A percentile compares a stretch with the other conserved stretches of the same genome.
Conservation (phyloP, 2,888 invertebrate species). For the Hirudinaria manillensis region DNA sequence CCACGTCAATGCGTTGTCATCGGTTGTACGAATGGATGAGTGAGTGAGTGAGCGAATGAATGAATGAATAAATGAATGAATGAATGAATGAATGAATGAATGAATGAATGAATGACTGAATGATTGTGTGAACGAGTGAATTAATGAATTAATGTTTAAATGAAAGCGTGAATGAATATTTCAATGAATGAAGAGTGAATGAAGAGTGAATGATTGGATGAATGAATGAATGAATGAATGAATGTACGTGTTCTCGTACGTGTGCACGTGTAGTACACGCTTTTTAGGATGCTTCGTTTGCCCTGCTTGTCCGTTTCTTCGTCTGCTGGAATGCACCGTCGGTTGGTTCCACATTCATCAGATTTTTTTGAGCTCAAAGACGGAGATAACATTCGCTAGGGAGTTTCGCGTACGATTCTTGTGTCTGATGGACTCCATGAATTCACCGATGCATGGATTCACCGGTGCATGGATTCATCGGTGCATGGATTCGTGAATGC, state of each 20-base stretch:
- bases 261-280: too few species aligned
- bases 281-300: too few species aligned
- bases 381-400: too few species aligned
- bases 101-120: neutral
- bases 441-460: neutral
- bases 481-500: neutral
- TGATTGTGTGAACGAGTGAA: neutral
- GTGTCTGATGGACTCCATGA: neutral
- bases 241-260: neutral
- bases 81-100: neutral
- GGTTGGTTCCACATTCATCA: too few species aligned
- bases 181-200: neutral
- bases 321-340: too few species aligned
- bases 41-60: neutral
- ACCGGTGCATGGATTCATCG: neutral
- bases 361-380: too few species aligned
- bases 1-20: conserved; percentile 14
- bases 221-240: neutral
- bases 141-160: neutral
- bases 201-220: neutral
- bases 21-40: neutral
- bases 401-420: too few species aligned
- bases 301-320: too few species aligned
- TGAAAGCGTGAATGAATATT: neutral
- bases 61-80: neutral